phyloP scores from a whole-genome alignment of 1,140 invertebrate species.

The Helicoverpa zea region DNA sequence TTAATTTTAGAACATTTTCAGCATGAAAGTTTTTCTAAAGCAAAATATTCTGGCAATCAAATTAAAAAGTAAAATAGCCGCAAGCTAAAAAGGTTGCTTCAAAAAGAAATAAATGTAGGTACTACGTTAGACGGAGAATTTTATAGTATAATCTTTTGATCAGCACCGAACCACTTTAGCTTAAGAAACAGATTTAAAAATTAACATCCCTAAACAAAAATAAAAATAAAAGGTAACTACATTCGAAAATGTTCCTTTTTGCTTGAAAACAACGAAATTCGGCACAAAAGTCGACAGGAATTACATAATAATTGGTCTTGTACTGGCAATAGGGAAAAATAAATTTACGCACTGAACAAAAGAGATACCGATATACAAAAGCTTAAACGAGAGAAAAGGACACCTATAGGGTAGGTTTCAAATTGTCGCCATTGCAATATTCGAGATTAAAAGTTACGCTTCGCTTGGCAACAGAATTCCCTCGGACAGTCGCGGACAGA shows the following conservation, averaged over 20 bases:
- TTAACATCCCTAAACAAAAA: constrained; percentile 10
- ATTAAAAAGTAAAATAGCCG: too few relatives aligned
- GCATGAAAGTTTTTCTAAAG: too few relatives aligned
- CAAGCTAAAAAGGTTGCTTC: too few relatives aligned
- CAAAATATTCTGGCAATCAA: too few relatives aligned
- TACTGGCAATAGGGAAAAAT: constrained; percentile 45
- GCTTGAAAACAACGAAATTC: constrained; percentile 4
- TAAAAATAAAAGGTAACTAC: constrained; percentile 27
- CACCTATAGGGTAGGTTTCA: constrained; percentile 61
- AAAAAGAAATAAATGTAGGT: too few relatives aligned
- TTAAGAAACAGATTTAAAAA: constrained; percentile 8
- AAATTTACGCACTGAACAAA: constrained; percentile 50
- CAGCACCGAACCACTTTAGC: neutral
- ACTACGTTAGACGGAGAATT: too few relatives aligned
- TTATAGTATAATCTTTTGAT: neutral
- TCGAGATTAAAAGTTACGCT: constrained; percentile 81
- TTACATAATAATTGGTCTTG: constrained; percentile 43
- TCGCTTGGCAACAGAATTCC: constrained; percentile 75
- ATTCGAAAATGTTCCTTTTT: constrained; percentile 3
- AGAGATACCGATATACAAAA: constrained; percentile 33
- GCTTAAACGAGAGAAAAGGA: constrained; percentile 59
- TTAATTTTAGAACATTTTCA: too few relatives aligned
- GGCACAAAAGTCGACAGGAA: constrained; percentile 21
- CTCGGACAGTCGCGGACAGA: constrained; percentile 66
- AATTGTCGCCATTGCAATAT: constrained; percentile 78